Conservation (phyloP, 2,113 vertebrate genomes). For the Entomyzon cyanotis region DNA sequence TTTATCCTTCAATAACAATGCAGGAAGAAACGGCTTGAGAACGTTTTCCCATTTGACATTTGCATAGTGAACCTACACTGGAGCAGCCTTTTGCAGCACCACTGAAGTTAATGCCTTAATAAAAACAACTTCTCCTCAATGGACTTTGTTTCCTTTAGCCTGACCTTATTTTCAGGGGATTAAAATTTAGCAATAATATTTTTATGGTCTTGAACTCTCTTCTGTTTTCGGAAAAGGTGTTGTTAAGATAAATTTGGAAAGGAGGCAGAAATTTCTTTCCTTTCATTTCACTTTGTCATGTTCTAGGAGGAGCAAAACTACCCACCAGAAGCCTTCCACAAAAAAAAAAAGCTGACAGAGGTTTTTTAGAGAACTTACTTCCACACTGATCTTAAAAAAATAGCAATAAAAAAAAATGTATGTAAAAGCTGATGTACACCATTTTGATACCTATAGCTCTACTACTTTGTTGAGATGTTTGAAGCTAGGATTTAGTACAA, state of each 20-base stretch:
- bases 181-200: constrained; percentile 7
- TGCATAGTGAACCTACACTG: background rate
- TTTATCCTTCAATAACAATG: background rate
- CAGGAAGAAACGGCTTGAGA: background rate
- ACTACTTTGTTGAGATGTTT: background rate
- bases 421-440: background rate
- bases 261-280: background rate
- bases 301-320: background rate
- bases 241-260: background rate
- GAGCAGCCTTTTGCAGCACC: background rate
- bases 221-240: background rate
- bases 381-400: background rate
- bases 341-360: background rate
- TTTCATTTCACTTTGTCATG: background rate
- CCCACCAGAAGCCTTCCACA: background rate
- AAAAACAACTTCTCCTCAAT: background rate
- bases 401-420: background rate
- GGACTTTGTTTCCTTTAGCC: background rate
- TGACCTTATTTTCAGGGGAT: background rate
- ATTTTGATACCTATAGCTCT: background rate
- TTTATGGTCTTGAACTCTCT: background rate
- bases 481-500: background rate
- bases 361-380: background rate
- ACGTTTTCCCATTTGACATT: background rate
- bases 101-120: background rate